Evolutionary conservation across 2,797 vertebrate species (phyloP).

Genomic region (Coregonus suidteri): DNA sequence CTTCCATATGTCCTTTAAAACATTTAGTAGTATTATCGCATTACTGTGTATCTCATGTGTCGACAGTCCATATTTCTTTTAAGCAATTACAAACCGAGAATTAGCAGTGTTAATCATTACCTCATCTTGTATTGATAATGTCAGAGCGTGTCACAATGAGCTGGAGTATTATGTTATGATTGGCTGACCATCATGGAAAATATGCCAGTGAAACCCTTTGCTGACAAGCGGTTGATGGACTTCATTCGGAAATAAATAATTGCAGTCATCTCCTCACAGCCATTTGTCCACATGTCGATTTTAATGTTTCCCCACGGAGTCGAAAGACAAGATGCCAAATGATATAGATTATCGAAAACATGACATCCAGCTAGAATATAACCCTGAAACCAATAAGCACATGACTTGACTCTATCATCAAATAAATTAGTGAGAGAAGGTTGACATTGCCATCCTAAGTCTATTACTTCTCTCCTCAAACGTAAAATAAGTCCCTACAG

Average conservation of each 20-base stretch:
- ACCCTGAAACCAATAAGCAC: slow-evolving; percentile 27
- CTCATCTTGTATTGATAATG: slow-evolving; percentile 28
- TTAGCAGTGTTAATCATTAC: background rate
- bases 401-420: slow-evolving; percentile 11
- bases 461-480: background rate
- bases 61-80: background rate
- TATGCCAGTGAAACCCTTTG: slow-evolving; percentile 28
- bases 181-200: slow-evolving; percentile 41
- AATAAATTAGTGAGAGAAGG: background rate
- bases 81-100: slow-evolving; percentile 11
- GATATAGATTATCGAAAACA: slow-evolving; percentile 42
- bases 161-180: slow-evolving; percentile 18
- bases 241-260: slow-evolving; percentile 55
- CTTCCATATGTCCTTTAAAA: background rate
- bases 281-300: slow-evolving; percentile 57
- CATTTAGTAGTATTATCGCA: background rate
- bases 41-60: slow-evolving; percentile 13
- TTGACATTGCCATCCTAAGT: background rate
- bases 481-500: background rate
- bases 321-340: slow-evolving; percentile 58
- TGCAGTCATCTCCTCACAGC: slow-evolving; percentile 41
- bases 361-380: slow-evolving; percentile 41
- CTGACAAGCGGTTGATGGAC: slow-evolving; percentile 54
- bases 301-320: slow-evolving; percentile 49
- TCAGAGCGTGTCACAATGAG: slow-evolving; percentile 43